These are phyloP conservation scores for Sympetrum striolatum DNA, from an alignment of 2,888 invertebrate species.

Conservation along the genomic window DNA sequence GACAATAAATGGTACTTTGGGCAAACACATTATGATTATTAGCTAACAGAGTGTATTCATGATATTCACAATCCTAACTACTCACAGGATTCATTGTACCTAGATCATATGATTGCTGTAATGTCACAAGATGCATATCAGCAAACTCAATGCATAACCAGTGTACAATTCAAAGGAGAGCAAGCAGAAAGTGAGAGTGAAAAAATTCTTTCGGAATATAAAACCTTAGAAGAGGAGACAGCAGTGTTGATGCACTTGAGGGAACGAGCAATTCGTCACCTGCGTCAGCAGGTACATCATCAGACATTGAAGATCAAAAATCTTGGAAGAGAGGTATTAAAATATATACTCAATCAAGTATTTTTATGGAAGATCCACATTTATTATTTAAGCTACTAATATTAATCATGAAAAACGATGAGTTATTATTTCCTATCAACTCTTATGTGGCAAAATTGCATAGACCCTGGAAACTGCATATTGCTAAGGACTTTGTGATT, in stretches of 20 bases:
- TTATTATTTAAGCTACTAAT: too few relatives aligned
- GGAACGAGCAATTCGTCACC: background rate
- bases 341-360: too few relatives aligned
- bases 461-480: too few relatives aligned
- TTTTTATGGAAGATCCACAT: too few relatives aligned
- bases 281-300: background rate
- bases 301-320: background rate
- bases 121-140: background rate
- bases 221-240: background rate
- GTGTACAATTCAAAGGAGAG: background rate
- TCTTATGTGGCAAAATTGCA: too few relatives aligned
- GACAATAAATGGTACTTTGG: too few relatives aligned
- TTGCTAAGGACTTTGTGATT: too few relatives aligned
- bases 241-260: background rate
- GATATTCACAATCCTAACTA: background rate
- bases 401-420: too few relatives aligned
- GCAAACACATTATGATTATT: too few relatives aligned
- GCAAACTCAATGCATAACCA: background rate
- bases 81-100: background rate
- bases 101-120: background rate
- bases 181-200: background rate
- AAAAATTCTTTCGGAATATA: background rate
- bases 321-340: background rate
- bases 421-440: too few relatives aligned
- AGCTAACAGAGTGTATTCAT: too few relatives aligned